A percentile compares a stretch with the other conserved stretches of the same genome.
Evolutionary conservation across 2,113 vertebrate species (phyloP).

Genomic region (Xyliphius kryptos): DNA sequence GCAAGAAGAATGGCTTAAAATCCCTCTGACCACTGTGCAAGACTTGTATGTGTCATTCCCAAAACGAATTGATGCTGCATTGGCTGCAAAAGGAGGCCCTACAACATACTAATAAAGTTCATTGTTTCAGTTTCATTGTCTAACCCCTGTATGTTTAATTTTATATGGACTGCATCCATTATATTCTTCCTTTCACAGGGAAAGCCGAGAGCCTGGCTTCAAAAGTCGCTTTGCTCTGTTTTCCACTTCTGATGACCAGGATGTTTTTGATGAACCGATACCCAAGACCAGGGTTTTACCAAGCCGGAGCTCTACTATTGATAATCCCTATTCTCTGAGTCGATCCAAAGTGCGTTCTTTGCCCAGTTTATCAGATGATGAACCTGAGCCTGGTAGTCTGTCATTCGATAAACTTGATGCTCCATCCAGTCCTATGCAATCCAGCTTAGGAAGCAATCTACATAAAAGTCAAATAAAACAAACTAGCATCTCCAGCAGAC

Average conservation of each 20-base stretch:
- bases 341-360: constrained; percentile 26
- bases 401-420: constrained; percentile 21
- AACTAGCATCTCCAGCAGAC: constrained; percentile 25
- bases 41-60: too few relatives aligned
- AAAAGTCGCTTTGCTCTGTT: constrained; percentile 45
- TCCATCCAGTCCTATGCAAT: constrained; percentile 26
- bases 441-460: constrained; percentile 5
- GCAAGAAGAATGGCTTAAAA: too few relatives aligned
- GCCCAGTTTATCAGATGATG: constrained; percentile 27
- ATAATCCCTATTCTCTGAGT: constrained; percentile 46
- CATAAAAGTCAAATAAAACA: constrained; percentile 8
- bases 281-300: constrained; percentile 35
- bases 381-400: constrained; percentile 38
- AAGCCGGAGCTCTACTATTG: constrained; percentile 55
- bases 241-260: constrained; percentile 57
- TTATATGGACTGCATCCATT: too few relatives aligned
- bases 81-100: too few relatives aligned
- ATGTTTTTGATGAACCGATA: constrained; percentile 63
- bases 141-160: too few relatives aligned
- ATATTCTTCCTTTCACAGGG: constrained; percentile 54
- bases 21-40: too few relatives aligned
- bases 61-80: too few relatives aligned
- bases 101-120: too few relatives aligned
- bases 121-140: too few relatives aligned
- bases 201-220: constrained; percentile 48